These are phyloP conservation scores for Heterodera filipjevi DNA, from an alignment of 2,888 invertebrate genomes.

Conservation along the genomic window DNA sequence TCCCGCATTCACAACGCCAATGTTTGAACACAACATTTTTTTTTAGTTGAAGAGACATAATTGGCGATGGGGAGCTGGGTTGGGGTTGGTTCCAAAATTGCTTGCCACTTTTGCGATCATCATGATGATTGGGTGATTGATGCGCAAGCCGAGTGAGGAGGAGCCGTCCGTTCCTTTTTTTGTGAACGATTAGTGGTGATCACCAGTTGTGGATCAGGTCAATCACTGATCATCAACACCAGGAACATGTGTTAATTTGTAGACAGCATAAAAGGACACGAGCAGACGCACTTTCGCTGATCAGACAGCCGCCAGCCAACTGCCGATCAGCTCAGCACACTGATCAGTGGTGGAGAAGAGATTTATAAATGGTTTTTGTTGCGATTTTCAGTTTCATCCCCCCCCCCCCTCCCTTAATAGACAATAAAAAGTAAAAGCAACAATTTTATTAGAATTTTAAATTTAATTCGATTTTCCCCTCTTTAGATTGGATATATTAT, in stretches of 20 bases:
- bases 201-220: too few species aligned
- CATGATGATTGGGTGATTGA: background rate
- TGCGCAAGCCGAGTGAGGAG: too few species aligned
- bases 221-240: too few species aligned
- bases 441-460: background rate
- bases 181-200: background rate
- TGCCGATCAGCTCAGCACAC: background rate
- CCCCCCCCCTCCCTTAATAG: too few species aligned
- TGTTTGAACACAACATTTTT: too few species aligned
- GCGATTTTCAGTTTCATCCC: background rate
- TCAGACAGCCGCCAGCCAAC: background rate
- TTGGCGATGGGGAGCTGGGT: too few species aligned
- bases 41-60: background rate
- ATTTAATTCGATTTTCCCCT: background rate
- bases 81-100: background rate
- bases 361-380: background rate
- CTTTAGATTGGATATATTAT: background rate
- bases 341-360: too few species aligned
- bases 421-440: background rate
- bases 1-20: background rate
- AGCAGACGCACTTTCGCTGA: background rate
- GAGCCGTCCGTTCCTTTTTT: background rate
- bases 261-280: background rate
- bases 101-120: background rate
- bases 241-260: background rate